phyloP scores from a whole-genome alignment of 2,797 vertebrate species.

The Limosa lapponica region DNA sequence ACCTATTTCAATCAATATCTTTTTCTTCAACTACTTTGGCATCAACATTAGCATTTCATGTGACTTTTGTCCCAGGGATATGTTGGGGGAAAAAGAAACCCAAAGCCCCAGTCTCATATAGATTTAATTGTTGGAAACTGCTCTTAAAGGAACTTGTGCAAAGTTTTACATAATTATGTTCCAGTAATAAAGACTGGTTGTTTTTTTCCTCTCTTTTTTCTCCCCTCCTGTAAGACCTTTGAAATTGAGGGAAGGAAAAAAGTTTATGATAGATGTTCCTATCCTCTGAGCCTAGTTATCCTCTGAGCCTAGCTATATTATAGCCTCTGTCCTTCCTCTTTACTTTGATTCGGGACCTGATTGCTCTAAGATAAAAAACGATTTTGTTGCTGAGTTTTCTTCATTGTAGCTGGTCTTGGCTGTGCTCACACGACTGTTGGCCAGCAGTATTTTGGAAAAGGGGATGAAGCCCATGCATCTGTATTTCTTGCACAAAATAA shows the following conservation, averaged over 20 bases:
- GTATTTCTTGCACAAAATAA: background rate
- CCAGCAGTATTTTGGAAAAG: background rate
- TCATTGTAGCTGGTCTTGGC: background rate
- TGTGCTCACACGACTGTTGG: background rate
- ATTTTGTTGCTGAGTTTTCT: background rate
- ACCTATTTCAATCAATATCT: background rate
- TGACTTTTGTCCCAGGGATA: background rate
- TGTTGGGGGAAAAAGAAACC: background rate
- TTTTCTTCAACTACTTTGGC: background rate
- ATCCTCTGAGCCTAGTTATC: background rate
- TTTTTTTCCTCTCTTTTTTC: accelerated
- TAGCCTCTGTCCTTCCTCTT: background rate
- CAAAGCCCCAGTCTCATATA: background rate
- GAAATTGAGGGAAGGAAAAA: background rate
- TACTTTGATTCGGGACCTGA: background rate
- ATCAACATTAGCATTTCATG: background rate
- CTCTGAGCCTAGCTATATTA: no score
- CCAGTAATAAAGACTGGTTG: background rate
- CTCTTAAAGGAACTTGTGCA: background rate
- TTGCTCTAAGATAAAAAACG: background rate
- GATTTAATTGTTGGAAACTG: background rate
- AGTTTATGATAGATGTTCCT: background rate
- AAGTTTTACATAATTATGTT: background rate
- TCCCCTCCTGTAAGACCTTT: background rate
- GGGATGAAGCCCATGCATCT: background rate